Conservation (phyloP, 2,113 vertebrate species). For the Lagopus leucura region DNA sequence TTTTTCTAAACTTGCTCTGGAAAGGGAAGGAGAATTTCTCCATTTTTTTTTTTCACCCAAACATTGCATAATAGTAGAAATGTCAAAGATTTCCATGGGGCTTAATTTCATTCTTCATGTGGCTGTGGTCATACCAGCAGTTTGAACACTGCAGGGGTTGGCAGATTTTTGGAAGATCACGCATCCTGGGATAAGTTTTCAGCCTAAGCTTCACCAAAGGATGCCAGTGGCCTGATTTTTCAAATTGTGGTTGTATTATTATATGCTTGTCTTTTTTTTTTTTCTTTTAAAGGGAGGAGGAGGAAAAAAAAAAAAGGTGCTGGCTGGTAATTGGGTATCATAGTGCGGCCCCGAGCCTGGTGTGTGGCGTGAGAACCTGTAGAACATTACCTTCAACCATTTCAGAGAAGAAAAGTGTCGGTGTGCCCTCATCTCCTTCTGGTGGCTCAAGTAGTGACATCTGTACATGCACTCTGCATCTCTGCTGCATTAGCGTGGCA, state of each 20-base stretch:
- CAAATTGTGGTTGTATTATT: background rate
- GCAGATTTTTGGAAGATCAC: slow-evolving; percentile 76
- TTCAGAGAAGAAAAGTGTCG: background rate
- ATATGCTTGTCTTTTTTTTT: background rate
- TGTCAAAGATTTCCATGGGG: slow-evolving; percentile 79
- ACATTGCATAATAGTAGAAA: slow-evolving; percentile 82
- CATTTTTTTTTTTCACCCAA: slow-evolving; percentile 74
- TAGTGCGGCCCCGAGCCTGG: background rate
- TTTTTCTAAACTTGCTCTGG: slow-evolving; percentile 74
- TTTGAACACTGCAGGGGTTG: slow-evolving; percentile 72
- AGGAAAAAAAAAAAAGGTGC: background rate
- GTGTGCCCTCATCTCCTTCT: background rate
- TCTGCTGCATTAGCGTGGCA: accelerated
- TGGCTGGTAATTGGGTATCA: background rate
- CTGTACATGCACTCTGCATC: background rate
- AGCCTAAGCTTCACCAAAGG: slow-evolving; percentile 32
- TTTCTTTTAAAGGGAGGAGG: background rate
- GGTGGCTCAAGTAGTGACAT: background rate
- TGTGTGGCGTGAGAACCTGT: background rate
- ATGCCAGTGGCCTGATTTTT: slow-evolving; percentile 24
- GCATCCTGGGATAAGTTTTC: slow-evolving; percentile 70
- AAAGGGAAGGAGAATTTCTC: slow-evolving; percentile 69
- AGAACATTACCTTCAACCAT: background rate
- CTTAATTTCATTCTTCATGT: slow-evolving; percentile 77
- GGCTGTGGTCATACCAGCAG: slow-evolving; percentile 76